These are phyloP conservation scores for Paralichthys olivaceus DNA, from an alignment of 2,113 vertebrate genomes.

Conservation along the genomic window DNA sequence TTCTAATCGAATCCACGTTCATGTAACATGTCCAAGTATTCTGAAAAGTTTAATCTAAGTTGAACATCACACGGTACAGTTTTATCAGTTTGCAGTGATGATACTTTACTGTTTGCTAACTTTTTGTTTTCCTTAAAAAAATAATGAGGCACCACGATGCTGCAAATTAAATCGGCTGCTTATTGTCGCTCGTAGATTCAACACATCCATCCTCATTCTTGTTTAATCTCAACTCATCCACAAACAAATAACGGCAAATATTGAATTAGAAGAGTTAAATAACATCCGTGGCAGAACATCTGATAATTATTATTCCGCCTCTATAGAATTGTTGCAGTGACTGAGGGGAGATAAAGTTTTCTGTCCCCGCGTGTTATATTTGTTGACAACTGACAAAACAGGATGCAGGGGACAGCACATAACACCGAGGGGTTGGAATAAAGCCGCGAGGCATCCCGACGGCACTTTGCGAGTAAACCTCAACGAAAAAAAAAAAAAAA, in stretches of 20 bases:
- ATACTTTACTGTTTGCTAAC: too few species aligned
- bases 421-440: neutral
- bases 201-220: neutral
- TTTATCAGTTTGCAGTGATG: too few species aligned
- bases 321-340: neutral
- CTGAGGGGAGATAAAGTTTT: neutral
- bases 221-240: constrained; percentile 50
- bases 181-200: too few species aligned
- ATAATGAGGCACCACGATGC: too few species aligned
- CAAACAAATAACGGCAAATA: neutral
- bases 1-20: too few species aligned
- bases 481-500: neutral
- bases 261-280: neutral
- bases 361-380: neutral
- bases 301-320: neutral
- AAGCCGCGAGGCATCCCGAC: neutral
- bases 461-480: constrained; percentile 7
- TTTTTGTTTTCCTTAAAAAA: too few species aligned
- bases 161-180: too few species aligned
- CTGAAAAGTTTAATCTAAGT: too few species aligned
- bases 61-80: too few species aligned
- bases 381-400: neutral
- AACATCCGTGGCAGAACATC: too few species aligned
- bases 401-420: neutral
- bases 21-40: too few species aligned